Conservation (phyloP, 2,888 invertebrate genomes). For the Synergus itoensis region DNA sequence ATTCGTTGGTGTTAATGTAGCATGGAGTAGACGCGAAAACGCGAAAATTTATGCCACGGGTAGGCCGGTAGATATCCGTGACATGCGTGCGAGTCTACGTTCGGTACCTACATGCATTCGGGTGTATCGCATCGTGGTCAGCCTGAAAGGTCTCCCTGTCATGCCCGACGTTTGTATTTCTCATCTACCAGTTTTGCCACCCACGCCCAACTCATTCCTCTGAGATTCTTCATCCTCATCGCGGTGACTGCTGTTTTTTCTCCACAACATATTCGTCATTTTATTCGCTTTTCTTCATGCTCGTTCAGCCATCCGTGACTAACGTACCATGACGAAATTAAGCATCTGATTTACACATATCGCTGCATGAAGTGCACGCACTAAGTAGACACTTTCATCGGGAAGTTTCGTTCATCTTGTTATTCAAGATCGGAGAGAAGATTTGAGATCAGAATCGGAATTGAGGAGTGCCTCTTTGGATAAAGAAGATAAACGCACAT, state of each 20-base stretch:
- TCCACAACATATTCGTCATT: slow-evolving; percentile 37
- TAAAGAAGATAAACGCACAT: slow-evolving; percentile 49
- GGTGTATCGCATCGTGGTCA: slow-evolving; percentile 52
- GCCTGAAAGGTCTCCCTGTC: slow-evolving; percentile 52
- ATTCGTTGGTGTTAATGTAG: slow-evolving; percentile 32
- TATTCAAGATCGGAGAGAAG: slow-evolving; percentile 47
- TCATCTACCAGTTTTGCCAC: slow-evolving; percentile 74
- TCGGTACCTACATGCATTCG: slow-evolving; percentile 46
- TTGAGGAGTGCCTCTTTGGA: slow-evolving; percentile 45
- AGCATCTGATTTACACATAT: slow-evolving; percentile 67
- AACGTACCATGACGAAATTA: slow-evolving; percentile 65
- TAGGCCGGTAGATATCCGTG: slow-evolving; percentile 15
- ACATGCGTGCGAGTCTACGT: slow-evolving; percentile 50
- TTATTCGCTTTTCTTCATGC: slow-evolving; percentile 34
- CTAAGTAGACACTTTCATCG: slow-evolving; percentile 48
- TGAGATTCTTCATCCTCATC: slow-evolving; percentile 59
- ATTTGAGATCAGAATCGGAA: slow-evolving; percentile 46
- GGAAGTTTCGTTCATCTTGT: slow-evolving; percentile 49
- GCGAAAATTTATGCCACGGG: slow-evolving; percentile 29
- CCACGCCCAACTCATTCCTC: slow-evolving; percentile 63
- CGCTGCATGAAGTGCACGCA: slow-evolving; percentile 28
- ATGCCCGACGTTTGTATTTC: slow-evolving; percentile 72
- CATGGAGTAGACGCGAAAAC: slow-evolving; percentile 16
- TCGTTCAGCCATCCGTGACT: slow-evolving; percentile 51
- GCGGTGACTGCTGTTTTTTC: slow-evolving; percentile 37